Conservation (phyloP, 2,888 invertebrate species). For the Erannis defoliaria region DNA sequence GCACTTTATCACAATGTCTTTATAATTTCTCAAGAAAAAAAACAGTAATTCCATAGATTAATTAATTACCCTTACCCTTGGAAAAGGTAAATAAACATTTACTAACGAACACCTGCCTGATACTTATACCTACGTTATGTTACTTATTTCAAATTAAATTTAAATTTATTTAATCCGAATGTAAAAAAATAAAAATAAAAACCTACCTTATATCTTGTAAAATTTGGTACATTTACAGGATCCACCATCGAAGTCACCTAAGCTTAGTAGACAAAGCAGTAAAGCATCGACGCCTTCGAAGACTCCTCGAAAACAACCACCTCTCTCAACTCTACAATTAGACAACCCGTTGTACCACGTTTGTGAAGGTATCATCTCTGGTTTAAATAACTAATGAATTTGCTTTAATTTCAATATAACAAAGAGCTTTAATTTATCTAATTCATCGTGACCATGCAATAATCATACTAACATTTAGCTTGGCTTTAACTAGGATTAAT, state of each 20-base stretch:
- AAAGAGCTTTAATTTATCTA: neutral
- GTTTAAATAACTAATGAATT: neutral
- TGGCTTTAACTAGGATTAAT: slow-evolving; percentile 76
- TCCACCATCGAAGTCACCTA: slow-evolving; percentile 78
- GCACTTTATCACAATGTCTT: too few relatives aligned
- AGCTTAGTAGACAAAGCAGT: slow-evolving; percentile 77
- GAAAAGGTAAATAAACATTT: too few relatives aligned
- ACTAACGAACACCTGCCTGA: too few relatives aligned
- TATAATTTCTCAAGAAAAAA: too few relatives aligned
- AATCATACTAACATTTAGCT: slow-evolving; percentile 54
- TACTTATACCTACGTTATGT: too few relatives aligned
- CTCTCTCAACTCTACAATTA: slow-evolving; percentile 74
- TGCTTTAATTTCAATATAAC: neutral
- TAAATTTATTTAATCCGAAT: neutral
- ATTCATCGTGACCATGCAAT: slow-evolving; percentile 1
- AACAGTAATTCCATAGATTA: too few relatives aligned
- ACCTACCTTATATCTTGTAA: too few relatives aligned
- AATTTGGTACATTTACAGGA: slow-evolving; percentile 59
- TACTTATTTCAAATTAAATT: neutral
- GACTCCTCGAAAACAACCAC: slow-evolving; percentile 69
- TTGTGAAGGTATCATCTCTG: slow-evolving; percentile 92
- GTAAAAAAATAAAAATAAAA: too few relatives aligned
- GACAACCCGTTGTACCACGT: slow-evolving; percentile 94
- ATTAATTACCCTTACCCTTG: too few relatives aligned
- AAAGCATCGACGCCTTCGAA: slow-evolving; percentile 81